Evolutionary conservation across 1,140 invertebrate species (phyloP), one percentile per base, ranked within the genome.

Genomic region (Homalodisca vitripennis): DNA sequence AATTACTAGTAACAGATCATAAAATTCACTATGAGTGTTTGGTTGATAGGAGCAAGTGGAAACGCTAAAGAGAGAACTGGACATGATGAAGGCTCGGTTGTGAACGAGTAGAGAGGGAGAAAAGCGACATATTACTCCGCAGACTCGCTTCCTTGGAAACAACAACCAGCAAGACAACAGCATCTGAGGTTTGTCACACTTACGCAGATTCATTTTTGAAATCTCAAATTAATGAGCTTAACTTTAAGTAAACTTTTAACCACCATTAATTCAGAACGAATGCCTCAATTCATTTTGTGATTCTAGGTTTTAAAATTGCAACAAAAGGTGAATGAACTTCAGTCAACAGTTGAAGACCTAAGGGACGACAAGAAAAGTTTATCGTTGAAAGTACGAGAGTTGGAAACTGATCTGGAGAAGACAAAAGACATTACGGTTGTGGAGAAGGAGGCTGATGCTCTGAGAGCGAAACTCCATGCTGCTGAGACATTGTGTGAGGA

Each of bases 401-500:
- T 92, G 48, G 89, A 92, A 79, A 79, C 83, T 68, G 89, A 91
- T 75, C 70, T 89, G 13, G 85, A 88, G n/a, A 69, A 71, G 27
- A 70, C 73, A 34, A 71, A 72, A 69, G 66, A 66, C 22, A 51
- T 62, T 20, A 67, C 70, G 70, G 63, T 51, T 0, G 41, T 66
- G 13, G 48, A 81, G 80, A 69, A 79, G 77, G 73, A 82, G 66
- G 81, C 79, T 75, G 82, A 82, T 68, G 82, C 85, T 14, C 87
- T 92, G 70, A 82, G 87, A 71, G 87, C 90, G 0, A 95, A 97
- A 80, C 79, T 95, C 20, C 80, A 90, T 66, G 89, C 92, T 20
- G 90, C 93, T 0, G 95, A 98, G 82, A 90, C 89, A 57, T 82
- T 97, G 1, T 93, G 93, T 76, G 93, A 97, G 78, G 92, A 94